Evolutionary conservation across 23 tunicate species (phyloP).

Genomic region (Oikopleura dioica): DNA sequence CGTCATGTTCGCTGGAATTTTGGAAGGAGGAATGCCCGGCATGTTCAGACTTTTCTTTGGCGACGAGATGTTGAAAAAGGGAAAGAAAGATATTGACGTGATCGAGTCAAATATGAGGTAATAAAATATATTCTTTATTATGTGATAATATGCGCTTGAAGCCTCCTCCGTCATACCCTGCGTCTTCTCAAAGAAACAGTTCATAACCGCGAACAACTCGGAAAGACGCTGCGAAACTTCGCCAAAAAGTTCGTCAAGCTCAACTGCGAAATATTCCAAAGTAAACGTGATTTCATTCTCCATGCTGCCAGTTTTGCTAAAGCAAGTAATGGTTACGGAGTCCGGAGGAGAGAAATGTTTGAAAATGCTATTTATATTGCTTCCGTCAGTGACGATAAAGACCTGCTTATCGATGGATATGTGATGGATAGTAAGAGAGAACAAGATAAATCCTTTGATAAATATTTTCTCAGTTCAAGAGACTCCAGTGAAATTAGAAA

Average conservation of each 20-base stretch:
- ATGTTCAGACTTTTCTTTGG: not conserved
- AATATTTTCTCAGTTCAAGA: too few species aligned
- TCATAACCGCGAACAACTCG: not conserved
- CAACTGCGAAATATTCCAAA: too few species aligned
- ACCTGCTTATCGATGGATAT: not conserved
- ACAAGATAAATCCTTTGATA: too few species aligned
- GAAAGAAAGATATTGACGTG: not conserved
- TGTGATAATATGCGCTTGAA: too few species aligned
- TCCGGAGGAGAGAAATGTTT: too few species aligned
- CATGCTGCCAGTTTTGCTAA: too few species aligned
- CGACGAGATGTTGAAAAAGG: not conserved
- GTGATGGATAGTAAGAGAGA: conserved; percentile 10
- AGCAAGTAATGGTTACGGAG: too few species aligned
- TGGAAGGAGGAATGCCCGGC: not conserved
- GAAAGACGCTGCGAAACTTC: not conserved
- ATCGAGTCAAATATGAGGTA: conserved; percentile 6
- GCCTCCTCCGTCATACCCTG: not conserved
- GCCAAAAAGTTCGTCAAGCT: too few species aligned
- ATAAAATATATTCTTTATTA: not conserved
- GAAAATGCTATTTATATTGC: too few species aligned
- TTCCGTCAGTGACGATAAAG: too few species aligned
- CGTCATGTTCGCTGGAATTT: not conserved
- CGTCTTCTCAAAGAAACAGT: not conserved
- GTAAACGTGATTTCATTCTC: too few species aligned
- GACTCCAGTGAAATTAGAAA: too few species aligned